These are phyloP conservation scores for Dreissena rostriformis DNA, from an alignment of 1,140 invertebrate genomes.

Conservation along the genomic window DNA sequence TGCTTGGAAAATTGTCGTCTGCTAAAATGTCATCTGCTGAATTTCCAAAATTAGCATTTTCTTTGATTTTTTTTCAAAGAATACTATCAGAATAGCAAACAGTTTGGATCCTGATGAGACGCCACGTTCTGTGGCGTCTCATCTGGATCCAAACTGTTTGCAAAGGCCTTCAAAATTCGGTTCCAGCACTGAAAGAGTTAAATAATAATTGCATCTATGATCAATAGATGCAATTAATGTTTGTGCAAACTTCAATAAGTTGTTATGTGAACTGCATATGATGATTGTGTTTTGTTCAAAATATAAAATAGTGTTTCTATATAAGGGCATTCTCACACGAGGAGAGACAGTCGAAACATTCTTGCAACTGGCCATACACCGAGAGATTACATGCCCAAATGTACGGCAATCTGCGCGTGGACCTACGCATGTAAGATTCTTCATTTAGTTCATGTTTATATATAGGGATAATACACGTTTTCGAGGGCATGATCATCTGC, in stretches of 20 bases:
- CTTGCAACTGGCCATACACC: slow-evolving; percentile 62
- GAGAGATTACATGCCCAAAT: slow-evolving; percentile 64
- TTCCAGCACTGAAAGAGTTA: no score
- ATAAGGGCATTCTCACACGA: slow-evolving; percentile 16
- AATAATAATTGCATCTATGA: background rate
- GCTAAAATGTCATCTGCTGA: no score
- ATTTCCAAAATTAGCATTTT: no score
- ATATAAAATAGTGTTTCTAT: background rate
- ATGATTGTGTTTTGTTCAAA: background rate
- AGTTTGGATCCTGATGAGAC: background rate
- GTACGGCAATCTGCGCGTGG: slow-evolving; percentile 46
- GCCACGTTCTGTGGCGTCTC: no score
- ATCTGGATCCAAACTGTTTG: no score
- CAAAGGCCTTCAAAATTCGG: no score
- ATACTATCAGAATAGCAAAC: no score
- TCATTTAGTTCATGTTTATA: background rate
- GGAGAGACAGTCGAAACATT: slow-evolving; percentile 17
- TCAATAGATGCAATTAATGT: background rate
- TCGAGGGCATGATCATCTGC: no score
- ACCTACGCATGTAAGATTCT: slow-evolving; percentile 43
- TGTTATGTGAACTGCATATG: background rate
- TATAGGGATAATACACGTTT: no score
- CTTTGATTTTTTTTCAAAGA: no score
- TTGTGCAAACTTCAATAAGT: background rate
- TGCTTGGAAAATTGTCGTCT: no score